These are phyloP conservation scores for Alligator sinensis DNA, from an alignment of 2,113 vertebrate species.

Conservation along the genomic window DNA sequence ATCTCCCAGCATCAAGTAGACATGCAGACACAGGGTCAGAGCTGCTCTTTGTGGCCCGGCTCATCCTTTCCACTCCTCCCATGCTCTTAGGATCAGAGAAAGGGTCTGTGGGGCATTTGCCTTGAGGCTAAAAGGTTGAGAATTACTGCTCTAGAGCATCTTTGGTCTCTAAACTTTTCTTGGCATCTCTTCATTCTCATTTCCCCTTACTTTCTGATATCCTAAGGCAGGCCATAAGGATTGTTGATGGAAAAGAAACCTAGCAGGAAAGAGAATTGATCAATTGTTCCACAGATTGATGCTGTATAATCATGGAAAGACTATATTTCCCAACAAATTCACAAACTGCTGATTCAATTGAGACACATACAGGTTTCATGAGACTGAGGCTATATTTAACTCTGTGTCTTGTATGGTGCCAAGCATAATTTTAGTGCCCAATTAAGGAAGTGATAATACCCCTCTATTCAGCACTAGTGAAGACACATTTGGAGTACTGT, in stretches of 20 bases:
- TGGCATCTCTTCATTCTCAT: neutral
- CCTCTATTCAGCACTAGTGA: too few relatives aligned
- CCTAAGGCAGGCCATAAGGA: neutral
- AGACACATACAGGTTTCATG: neutral
- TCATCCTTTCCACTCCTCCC: neutral
- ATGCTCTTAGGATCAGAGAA: too few relatives aligned
- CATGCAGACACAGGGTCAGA: too few relatives aligned
- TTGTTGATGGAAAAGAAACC: neutral
- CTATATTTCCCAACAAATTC: neutral
- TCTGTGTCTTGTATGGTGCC: rapidly evolving
- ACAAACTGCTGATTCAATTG: neutral
- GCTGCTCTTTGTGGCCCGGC: too few relatives aligned
- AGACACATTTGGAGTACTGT: too few relatives aligned
- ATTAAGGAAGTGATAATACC: neutral
- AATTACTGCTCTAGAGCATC: too few relatives aligned
- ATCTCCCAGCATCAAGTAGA: too few relatives aligned
- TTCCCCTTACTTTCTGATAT: neutral
- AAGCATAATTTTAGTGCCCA: neutral
- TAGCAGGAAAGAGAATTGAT: neutral
- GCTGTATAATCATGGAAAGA: too few relatives aligned
- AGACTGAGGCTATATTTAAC: neutral
- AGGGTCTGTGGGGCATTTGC: too few relatives aligned
- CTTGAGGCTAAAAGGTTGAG: too few relatives aligned
- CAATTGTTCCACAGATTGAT: neutral
- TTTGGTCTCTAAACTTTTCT: too few relatives aligned